These are phyloP conservation scores for Notocelia uddmanniana DNA, from an alignment of 2,888 invertebrate species.

Conservation along the genomic window DNA sequence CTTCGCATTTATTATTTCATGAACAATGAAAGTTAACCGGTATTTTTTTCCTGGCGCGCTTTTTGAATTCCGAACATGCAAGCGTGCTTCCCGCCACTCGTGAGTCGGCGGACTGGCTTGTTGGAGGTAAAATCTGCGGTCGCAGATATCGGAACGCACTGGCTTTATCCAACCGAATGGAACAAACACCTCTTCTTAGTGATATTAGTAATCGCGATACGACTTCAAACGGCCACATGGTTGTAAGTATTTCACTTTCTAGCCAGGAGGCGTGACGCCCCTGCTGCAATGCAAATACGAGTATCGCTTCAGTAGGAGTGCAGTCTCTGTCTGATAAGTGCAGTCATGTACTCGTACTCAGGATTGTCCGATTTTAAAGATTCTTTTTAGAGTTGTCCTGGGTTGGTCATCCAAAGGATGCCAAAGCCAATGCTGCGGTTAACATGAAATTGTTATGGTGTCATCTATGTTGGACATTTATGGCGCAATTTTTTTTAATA, in stretches of 20 bases:
- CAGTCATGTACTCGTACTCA: too few species aligned
- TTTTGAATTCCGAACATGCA: slow-evolving; percentile 50
- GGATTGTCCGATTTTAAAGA: too few species aligned
- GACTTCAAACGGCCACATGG: slow-evolving; percentile 59
- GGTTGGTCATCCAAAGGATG: too few species aligned
- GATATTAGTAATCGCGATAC: slow-evolving; percentile 55
- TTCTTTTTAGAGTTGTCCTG: too few species aligned
- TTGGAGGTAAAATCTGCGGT: slow-evolving; percentile 63
- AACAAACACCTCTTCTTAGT: slow-evolving; percentile 65
- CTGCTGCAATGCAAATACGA: slow-evolving; percentile 49
- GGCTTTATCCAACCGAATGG: slow-evolving; percentile 76
- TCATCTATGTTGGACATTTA: too few species aligned
- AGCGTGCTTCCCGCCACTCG: slow-evolving; percentile 53
- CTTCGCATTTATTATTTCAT: slow-evolving; percentile 16
- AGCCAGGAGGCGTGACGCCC: slow-evolving; percentile 50
- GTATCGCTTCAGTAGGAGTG: slow-evolving; percentile 54
- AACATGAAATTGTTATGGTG: too few species aligned
- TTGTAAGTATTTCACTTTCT: slow-evolving; percentile 73
- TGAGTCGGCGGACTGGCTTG: slow-evolving; percentile 65
- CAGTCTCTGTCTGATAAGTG: background rate
- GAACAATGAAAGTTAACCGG: slow-evolving; percentile 13
- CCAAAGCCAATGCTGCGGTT: too few species aligned
- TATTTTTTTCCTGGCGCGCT: slow-evolving; percentile 43
- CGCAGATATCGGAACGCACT: slow-evolving; percentile 71
- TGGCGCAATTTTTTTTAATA: too few species aligned